Evolutionary conservation across 2,113 vertebrate genomes (phyloP), one percentile per base, ranked within the genome.

Genomic region (Sminthopsis crassicaudata): DNA sequence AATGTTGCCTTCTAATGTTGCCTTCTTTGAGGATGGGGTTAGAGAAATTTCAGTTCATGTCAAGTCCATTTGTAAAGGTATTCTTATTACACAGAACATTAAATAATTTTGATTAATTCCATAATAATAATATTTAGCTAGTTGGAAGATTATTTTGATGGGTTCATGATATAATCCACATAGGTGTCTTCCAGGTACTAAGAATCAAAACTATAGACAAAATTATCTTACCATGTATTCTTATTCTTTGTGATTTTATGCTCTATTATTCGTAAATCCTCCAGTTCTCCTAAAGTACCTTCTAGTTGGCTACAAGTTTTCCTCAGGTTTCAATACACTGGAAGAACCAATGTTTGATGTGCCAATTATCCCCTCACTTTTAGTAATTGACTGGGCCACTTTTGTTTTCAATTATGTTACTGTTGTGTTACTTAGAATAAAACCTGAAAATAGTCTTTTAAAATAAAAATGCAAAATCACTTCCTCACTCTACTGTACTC

Each of bases 71-170:
- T 48, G 91, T 93, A 51, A 8, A 10, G 3, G 24, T 51, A 14
- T n/a, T 26, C 10, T 53, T 3, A 53, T 91, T 96, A 60, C 91
- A 92, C n/a, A 96, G 50, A 92, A 93, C 10, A 67, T 30, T 67
- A 76, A 89, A 92, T 27, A 91, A 54, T 89, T 88, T 0, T 11
- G 22, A 88, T 30, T 76, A 48, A 0, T 60, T 93, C 91, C 90
- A 91, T 51, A 51, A 90, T 0, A 55, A 12, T 92, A 36, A 48
- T 88, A 67, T 14, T 67, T 67, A 36, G 30, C 30, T 67, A 12
- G 27, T 36, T 67, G 30, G 2, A 14, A 67, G 30, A 67, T 67
- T 8, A 36, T 67, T 67, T 57, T 67, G 9, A 36, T 36, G 57
- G 57, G 27, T 67, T 11, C 27, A 30, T 67, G 57, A 67, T 67